These are phyloP conservation scores for Venusia cambrica DNA, from an alignment of 2,888 invertebrate species.

Conservation along the genomic window DNA sequence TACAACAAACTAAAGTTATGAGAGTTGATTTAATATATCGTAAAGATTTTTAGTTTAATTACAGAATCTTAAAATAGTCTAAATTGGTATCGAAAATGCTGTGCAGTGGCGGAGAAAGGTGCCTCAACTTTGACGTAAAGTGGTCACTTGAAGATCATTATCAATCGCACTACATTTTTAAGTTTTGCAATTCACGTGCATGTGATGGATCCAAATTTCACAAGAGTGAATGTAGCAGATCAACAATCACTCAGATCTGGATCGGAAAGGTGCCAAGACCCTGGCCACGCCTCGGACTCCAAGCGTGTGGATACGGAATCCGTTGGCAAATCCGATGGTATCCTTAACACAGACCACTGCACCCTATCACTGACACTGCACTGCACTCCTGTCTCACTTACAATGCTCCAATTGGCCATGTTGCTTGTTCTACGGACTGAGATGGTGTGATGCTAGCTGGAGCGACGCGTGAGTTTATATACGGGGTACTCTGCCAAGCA, in stretches of 20 bases:
- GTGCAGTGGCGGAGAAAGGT: conserved; percentile 21
- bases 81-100: too few species aligned
- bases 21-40: too few species aligned
- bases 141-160: conserved; percentile 7
- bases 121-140: conserved; percentile 13
- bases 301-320: conserved; percentile 8
- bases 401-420: conserved; percentile 73
- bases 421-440: conserved; percentile 50
- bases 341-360: conserved; percentile 21
- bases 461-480: conserved; percentile 59
- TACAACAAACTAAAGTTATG: too few species aligned
- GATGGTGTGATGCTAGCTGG: conserved; percentile 58
- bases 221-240: conserved; percentile 15
- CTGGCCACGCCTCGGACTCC: too few species aligned
- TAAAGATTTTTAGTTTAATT: too few species aligned
- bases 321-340: conserved; percentile 15
- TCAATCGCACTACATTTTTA: conserved; percentile 1
- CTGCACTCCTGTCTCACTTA: conserved; percentile 73
- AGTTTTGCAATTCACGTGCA: conserved; percentile 10
- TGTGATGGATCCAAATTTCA: conserved; percentile 8
- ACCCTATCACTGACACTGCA: conserved; percentile 44
- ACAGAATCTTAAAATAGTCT: too few species aligned
- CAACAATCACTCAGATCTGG: conserved; percentile 16
- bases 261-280: too few species aligned
- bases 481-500: conserved; percentile 61